Evolutionary conservation across 2,113 vertebrate species (phyloP).

Genomic region (Scomber colias): DNA sequence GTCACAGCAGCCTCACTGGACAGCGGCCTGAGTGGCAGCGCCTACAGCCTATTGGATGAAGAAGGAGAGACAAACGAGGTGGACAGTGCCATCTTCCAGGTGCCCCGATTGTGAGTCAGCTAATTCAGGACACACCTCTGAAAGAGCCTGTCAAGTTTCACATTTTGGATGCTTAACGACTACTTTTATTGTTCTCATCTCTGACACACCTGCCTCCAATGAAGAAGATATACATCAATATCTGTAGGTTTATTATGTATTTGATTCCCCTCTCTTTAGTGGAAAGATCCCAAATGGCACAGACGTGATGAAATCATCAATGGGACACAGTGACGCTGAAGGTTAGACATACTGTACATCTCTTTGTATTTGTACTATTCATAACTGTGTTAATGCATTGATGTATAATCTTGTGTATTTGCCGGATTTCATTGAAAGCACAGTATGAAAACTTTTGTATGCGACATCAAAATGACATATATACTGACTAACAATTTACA

Average conservation of each 20-base stretch:
- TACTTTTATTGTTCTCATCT: background rate
- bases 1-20: constrained; percentile 93
- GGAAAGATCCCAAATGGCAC: constrained; percentile 94
- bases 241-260: background rate
- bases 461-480: too few relatives aligned
- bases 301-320: constrained; percentile 83
- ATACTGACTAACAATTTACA: background rate
- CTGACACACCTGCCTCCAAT: background rate
- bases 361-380: background rate
- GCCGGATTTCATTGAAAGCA: too few relatives aligned
- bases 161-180: background rate
- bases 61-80: constrained; percentile 89
- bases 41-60: constrained; percentile 94
- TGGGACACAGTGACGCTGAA: constrained; percentile 88
- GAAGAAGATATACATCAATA: background rate
- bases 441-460: too few relatives aligned
- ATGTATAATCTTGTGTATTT: background rate
- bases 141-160: background rate
- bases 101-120: constrained; percentile 94
- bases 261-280: constrained; percentile 77
- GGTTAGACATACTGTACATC: constrained; percentile 81
- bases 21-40: constrained; percentile 94
- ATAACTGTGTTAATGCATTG: too few relatives aligned
- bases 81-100: constrained; percentile 94
- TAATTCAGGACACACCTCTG: background rate